Percentiles rank a stretch among this genome's conserved stretches.
Conservation (phyloP, 2,888 invertebrate genomes). For the Petrolisthes cinctipes region DNA sequence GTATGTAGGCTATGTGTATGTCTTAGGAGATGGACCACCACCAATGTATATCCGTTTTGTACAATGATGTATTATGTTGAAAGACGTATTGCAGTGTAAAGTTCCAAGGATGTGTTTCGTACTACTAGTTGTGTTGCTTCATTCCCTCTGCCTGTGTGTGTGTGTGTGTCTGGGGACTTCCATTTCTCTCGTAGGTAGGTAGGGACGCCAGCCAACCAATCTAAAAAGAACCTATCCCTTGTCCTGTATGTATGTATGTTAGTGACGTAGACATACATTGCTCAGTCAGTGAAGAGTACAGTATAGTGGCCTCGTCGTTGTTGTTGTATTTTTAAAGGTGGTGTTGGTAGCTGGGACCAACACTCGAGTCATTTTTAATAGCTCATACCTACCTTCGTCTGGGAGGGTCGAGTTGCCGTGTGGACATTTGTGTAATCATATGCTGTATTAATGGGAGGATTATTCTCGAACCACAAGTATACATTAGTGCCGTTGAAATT, state of each 20-base stretch:
- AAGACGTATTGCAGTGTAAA: slow-evolving; percentile 7
- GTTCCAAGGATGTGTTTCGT: slow-evolving; percentile 14
- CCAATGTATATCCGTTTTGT: background rate
- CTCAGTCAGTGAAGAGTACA: too few relatives aligned
- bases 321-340: background rate
- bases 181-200: too few relatives aligned
- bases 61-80: background rate
- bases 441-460: too few relatives aligned
- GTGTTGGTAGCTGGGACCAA: background rate
- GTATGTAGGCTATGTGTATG: background rate
- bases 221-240: too few relatives aligned
- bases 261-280: too few relatives aligned
- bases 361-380: slow-evolving; percentile 2
- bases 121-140: slow-evolving; percentile 11
- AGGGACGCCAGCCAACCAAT: too few relatives aligned
- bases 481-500: too few relatives aligned
- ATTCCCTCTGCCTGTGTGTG: background rate
- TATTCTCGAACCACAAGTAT: too few relatives aligned
- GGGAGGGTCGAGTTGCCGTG: slow-evolving; percentile 3
- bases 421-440: too few relatives aligned
- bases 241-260: too few relatives aligned
- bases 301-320: background rate
- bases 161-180: background rate
- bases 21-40: background rate
- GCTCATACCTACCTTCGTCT: background rate